These are phyloP conservation scores for Helogale parvula DNA, from an alignment of 2,113 vertebrate species.

Conservation along the genomic window DNA sequence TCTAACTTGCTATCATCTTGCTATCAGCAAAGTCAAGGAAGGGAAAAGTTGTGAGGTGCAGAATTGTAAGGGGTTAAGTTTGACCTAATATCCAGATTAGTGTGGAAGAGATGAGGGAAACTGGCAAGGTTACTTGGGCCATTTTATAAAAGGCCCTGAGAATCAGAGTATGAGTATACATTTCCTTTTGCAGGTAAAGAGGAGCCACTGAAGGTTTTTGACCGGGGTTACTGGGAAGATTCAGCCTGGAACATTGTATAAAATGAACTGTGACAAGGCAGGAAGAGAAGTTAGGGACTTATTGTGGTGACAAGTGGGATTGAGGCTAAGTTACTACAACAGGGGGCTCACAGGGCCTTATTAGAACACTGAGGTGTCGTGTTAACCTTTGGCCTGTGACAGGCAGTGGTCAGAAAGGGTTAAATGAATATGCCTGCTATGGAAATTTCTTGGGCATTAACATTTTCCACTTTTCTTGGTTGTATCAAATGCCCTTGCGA, in stretches of 20 bases:
- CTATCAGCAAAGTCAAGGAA: not conserved
- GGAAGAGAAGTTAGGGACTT: not conserved
- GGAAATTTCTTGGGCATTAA: slow-evolving; percentile 84
- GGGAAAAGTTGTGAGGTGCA: not conserved
- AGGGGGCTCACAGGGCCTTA: not conserved
- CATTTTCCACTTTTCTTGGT: slow-evolving; percentile 84
- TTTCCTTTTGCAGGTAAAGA: slow-evolving; percentile 37
- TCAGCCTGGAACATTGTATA: not conserved
- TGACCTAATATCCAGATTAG: not conserved
- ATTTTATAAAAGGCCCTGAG: not conserved
- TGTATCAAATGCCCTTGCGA: slow-evolving; percentile 87
- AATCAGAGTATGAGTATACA: not conserved
- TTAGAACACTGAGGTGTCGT: not conserved
- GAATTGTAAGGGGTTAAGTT: not conserved
- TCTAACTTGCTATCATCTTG: not conserved
- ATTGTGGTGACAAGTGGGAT: not conserved
- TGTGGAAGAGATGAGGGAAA: not conserved
- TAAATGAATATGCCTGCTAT: slow-evolving; percentile 83
- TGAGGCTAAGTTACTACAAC: not conserved
- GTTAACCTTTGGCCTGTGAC: slow-evolving; percentile 60
- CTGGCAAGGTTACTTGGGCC: not conserved
- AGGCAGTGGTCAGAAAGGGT: slow-evolving; percentile 82
- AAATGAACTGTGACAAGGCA: slow-evolving; percentile 20
- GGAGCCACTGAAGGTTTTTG: not conserved
- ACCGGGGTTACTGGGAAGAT: not conserved